A percentile compares a stretch with the other conserved stretches of the same genome.
phyloP scores from a whole-genome alignment of 2,113 vertebrate genomes.

The Bolborhynchus lineola region DNA sequence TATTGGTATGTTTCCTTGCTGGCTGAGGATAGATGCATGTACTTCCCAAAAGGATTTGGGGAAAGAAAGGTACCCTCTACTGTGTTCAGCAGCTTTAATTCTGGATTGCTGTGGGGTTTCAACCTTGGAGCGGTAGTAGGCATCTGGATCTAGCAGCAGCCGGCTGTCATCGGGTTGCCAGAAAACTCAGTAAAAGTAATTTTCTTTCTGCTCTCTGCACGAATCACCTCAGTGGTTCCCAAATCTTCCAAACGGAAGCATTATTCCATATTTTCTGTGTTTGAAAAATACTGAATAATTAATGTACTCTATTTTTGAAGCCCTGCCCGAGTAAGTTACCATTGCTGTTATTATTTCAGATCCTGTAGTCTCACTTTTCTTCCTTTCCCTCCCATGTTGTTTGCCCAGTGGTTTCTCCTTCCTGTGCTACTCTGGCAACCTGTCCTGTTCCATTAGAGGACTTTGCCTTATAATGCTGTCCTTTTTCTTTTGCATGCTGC shows the following conservation, averaged over 20 bases:
- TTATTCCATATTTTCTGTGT: background rate
- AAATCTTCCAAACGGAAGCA: background rate
- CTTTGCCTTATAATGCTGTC: slow-evolving; percentile 38
- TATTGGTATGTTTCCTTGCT: background rate
- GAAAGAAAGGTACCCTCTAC: background rate
- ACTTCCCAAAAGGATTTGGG: background rate
- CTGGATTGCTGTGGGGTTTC: accelerated
- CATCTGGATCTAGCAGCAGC: background rate
- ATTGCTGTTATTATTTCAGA: background rate
- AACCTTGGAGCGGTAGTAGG: background rate
- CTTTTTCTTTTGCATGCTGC: slow-evolving; percentile 66
- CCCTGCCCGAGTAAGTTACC: background rate
- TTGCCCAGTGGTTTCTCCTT: background rate
- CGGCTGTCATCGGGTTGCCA: background rate
- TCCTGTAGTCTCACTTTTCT: slow-evolving; percentile 8
- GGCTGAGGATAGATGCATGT: background rate
- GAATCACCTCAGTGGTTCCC: background rate
- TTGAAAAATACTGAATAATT: background rate
- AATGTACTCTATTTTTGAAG: background rate
- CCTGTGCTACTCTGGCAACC: background rate
- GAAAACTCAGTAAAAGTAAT: background rate
- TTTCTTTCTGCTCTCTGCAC: background rate
- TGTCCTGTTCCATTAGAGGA: background rate
- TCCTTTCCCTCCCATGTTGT: background rate
- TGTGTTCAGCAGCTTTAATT: background rate